Conservation (phyloP, 2,888 invertebrate genomes). For the Tenthredo amoena region DNA sequence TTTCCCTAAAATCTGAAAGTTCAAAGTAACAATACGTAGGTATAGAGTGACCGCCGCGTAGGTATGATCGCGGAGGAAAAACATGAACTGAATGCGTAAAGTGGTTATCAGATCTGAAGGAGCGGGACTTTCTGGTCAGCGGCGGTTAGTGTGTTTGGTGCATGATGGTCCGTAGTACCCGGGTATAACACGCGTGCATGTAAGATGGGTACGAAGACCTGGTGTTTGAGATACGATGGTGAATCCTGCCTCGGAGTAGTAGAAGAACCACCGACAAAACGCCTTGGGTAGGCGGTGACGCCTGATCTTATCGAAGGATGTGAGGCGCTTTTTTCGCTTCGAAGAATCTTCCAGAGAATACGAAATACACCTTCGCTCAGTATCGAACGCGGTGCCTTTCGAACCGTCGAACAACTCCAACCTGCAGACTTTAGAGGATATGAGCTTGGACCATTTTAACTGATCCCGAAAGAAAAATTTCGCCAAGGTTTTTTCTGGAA, state of each 20-base stretch:
- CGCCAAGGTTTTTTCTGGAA: background rate
- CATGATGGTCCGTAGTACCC: background rate
- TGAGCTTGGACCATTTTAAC: background rate
- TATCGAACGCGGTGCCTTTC: conserved; percentile 17
- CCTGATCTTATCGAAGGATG: conserved; percentile 53
- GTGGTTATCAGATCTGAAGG: conserved; percentile 67
- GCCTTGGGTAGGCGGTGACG: conserved; percentile 50
- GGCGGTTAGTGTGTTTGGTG: conserved; percentile 28
- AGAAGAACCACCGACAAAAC: conserved; percentile 49
- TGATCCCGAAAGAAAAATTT: background rate
- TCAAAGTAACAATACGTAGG: conserved; percentile 10
- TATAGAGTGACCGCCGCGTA: background rate
- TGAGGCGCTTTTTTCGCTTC: conserved; percentile 51
- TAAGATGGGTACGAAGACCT: conserved; percentile 31
- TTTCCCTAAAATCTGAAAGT: conserved; percentile 15
- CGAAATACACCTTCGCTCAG: conserved; percentile 41
- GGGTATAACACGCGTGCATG: conserved; percentile 18
- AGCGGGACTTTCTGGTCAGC: conserved; percentile 52
- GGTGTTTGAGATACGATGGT: conserved; percentile 41
- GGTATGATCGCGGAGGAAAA: conserved; percentile 52
- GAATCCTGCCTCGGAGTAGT: background rate
- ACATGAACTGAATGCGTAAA: conserved; percentile 66
- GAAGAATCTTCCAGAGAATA: conserved; percentile 53
- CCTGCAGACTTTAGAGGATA: background rate
- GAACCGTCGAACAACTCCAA: background rate